Evolutionary conservation across 37 sponge, comb jelly and placozoan genomes (phyloP).

Genomic region (Cliona cf. orientalis): DNA sequence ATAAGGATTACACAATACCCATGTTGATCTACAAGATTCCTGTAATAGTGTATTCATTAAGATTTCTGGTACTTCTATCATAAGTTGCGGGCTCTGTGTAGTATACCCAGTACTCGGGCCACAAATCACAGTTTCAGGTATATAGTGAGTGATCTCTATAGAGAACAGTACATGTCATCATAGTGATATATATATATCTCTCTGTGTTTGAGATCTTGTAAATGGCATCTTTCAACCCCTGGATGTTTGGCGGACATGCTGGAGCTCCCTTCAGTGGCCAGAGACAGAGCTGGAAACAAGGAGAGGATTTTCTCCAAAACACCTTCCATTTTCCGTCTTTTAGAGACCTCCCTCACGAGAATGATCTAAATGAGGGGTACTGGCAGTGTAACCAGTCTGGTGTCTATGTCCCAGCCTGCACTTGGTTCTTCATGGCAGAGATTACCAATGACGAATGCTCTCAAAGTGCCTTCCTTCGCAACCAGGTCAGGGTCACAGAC

Average conservation of each 20-base stretch:
- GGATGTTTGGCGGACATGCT: too few species aligned
- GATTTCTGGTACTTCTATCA: too few species aligned
- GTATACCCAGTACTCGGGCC: too few species aligned
- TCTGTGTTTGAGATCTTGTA: too few species aligned
- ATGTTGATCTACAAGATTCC: background rate
- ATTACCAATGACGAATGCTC: constrained; percentile 46
- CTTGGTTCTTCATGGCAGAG: constrained; percentile 61
- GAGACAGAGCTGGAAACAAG: background rate
- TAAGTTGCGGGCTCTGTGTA: too few species aligned
- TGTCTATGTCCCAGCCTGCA: background rate
- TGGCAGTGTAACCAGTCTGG: background rate
- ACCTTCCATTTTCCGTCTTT: constrained; percentile 29
- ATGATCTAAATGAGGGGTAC: constrained; percentile 15
- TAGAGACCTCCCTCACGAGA: constrained; percentile 18
- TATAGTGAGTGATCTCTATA: too few species aligned
- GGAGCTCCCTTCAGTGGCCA: too few species aligned
- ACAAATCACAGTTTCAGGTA: too few species aligned
- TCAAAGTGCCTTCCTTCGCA: constrained; percentile 10
- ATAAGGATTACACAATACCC: background rate
- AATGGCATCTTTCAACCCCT: too few species aligned
- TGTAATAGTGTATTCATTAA: background rate
- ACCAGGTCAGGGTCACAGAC: constrained; percentile 31
- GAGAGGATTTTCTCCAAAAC: constrained; percentile 3
- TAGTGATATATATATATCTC: too few species aligned
- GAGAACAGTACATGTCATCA: too few species aligned